These are phyloP conservation scores for Laticauda colubrina DNA, from an alignment of 2,113 vertebrate genomes.

Conservation along the genomic window DNA sequence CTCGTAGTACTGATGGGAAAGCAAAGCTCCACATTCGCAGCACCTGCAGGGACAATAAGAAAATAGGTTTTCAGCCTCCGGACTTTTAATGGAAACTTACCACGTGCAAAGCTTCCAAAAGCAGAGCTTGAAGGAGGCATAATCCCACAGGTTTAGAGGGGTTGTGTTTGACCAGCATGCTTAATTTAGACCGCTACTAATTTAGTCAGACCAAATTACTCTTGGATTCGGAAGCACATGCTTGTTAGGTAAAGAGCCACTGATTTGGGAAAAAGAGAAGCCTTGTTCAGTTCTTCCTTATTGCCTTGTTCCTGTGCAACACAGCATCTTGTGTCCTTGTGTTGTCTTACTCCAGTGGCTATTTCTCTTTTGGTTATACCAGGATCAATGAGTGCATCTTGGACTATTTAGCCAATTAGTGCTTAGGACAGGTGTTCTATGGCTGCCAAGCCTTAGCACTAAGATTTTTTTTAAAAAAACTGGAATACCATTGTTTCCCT, in stretches of 20 bases:
- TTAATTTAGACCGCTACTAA: background rate
- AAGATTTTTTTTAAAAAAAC: background rate
- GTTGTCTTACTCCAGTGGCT: background rate
- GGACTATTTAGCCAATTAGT: background rate
- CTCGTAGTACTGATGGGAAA: slow-evolving; percentile 98
- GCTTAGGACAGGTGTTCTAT: background rate
- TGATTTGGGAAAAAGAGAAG: background rate
- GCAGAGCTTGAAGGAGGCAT: background rate
- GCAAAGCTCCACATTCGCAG: slow-evolving; percentile 85
- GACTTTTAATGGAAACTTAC: background rate
- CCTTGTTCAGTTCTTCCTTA: background rate
- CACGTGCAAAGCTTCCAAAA: background rate
- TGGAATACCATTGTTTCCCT: background rate
- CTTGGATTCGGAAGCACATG: background rate
- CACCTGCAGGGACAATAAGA: slow-evolving; percentile 71
- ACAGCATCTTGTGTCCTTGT: background rate
- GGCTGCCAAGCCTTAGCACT: too few species aligned
- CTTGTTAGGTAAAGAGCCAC: background rate
- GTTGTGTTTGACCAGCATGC: background rate
- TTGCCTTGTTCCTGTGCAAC: background rate
- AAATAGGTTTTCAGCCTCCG: background rate
- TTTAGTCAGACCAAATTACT: background rate
- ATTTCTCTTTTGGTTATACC: background rate
- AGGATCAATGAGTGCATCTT: background rate
- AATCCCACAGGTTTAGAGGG: background rate